Evolutionary conservation across 2,888 invertebrate genomes (phyloP), one percentile per base, ranked within the genome.

Genomic region (Nasonovia ribisnigri): DNA sequence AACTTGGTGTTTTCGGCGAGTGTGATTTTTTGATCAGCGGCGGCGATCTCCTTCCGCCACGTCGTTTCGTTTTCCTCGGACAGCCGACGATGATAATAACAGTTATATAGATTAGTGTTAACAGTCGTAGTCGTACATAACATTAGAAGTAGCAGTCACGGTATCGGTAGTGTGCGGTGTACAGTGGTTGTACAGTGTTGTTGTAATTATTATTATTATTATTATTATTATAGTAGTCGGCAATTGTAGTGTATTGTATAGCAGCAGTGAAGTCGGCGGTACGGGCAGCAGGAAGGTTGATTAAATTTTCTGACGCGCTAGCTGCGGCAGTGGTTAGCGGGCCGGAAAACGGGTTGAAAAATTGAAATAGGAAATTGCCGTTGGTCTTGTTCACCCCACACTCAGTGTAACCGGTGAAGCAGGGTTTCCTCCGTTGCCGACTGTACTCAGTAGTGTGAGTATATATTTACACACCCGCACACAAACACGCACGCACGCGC

Each of bases 261-360:
- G n/a, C 43, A 29, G 43, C 36, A 36, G 46, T 67, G 26, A 67
- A 24, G 54, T n/a, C 4, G 90, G 42, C 5, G 26, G 36, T 8
- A 26, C 36, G 42, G 3, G 46, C 20, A 5, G 4, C 60, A 20
- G 60, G 24, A 6, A 36, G 43, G 60, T 90, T 86, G 90, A 93
- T 93, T 93, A 93, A 93, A 93, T 93, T 93, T 67, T 86, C 90
- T 54, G 90, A 93, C 90, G 60, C 46, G 60, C 57, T 57, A 48
- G 77, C 77, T 77, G 77, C 77, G 20, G 77, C 77, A 77, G 90
- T 60, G 86, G 93, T 93, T 93, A 90, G 84, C 86, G 93, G 77
- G 29, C 57, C 92, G 92, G 93, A 93, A 93, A 90, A 93, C 90
- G 90, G 90, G 57, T 48, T 90, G 93, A 90, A 90, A 93, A 93